Conservation (phyloP, 2,113 vertebrate species). For the Castor canadensis region DNA sequence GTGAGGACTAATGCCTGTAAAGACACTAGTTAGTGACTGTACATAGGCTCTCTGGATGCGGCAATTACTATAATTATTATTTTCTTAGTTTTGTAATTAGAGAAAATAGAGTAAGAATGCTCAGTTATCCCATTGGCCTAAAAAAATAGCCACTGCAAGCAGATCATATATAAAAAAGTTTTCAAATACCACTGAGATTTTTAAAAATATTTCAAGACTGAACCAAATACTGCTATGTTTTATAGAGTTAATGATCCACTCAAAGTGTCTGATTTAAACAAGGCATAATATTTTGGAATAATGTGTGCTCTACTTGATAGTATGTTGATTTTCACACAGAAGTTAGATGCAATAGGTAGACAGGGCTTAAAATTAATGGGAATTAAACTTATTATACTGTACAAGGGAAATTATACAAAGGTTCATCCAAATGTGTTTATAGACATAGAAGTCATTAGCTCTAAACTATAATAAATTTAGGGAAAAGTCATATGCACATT, state of each 20-base stretch:
- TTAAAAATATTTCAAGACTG: not conserved
- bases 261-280: not conserved
- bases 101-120: not conserved
- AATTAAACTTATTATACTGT: not conserved
- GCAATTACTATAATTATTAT: not conserved
- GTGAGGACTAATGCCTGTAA: not conserved
- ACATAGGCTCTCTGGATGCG: not conserved
- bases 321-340: not conserved
- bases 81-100: not conserved
- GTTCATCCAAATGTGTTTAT: not conserved
- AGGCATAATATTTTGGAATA: not conserved
- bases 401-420: not conserved
- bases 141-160: not conserved
- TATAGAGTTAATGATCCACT: not conserved
- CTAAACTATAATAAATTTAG: not conserved
- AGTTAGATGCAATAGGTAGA: not conserved
- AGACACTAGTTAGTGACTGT: not conserved
- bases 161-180: not conserved
- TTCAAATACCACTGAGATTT: not conserved
- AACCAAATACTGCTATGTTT: not conserved
- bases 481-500: not conserved
- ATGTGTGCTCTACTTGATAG: not conserved
- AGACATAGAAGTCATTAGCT: not conserved
- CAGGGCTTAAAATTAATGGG: not conserved
- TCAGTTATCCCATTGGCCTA: not conserved